Evolutionary conservation across 2,888 invertebrate genomes (phyloP), one percentile per base, ranked within the genome.

Genomic region (Nomada fucata): DNA sequence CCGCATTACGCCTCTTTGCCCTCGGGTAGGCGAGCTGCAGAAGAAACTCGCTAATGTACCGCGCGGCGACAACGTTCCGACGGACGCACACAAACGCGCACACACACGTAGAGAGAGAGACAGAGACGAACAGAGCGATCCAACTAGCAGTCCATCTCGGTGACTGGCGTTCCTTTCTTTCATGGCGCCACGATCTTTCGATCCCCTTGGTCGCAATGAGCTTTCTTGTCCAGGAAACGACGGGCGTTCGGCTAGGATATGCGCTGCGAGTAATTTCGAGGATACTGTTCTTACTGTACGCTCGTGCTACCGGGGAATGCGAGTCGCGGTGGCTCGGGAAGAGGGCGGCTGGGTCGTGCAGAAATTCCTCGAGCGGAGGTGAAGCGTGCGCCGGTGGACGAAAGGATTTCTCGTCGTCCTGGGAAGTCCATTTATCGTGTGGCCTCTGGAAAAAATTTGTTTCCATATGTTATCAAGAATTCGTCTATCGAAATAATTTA

Each of bases 1-100:
- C 92, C 82, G 89, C 89, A 90, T 92, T 92, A 92, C 92, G 91
- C 91, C 88, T 88, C 87, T 88, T 77, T 78, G 79, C 82, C 84
- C 83, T 69, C 77, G 72, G 83, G 79, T 79, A 75, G 68, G 26
- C 44, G 23, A 61, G 77, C 77, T 68, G 82, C 79, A 73, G 64
- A 83, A 82, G 82, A 78, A 84, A 83, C 89, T 82, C 79, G 74
- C 84, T 89, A 89, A 89, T 88, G 85, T 83, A 78, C 83, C 76
- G 78, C 63, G 20, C 79, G 83, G 76, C 85, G 88, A 87, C 83
- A 84, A 88, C 84, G 67, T 36, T 68, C 59, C 52, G 59, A 59
- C 69, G 71, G 70, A 84, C 79, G 79, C 59, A 36, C 73, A n/a
- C 47, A 71, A 65, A 63, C 69, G 63, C 59, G 26, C 1, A 26